phyloP scores from a whole-genome alignment of 2,113 vertebrate species.

The Rhinichthys klamathensis region DNA sequence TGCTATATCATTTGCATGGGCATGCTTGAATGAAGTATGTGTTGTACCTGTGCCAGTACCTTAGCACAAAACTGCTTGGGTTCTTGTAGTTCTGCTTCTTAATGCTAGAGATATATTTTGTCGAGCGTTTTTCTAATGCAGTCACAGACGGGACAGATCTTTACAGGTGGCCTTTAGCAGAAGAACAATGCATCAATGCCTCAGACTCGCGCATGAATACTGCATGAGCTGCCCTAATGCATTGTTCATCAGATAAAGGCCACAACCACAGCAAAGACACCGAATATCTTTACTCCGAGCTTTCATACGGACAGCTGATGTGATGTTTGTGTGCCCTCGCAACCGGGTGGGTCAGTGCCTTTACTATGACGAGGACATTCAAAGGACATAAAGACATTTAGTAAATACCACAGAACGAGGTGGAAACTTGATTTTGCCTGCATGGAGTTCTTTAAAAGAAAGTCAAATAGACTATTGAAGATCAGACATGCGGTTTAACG shows the following conservation, averaged over 20 bases:
- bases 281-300: not conserved
- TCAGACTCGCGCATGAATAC: constrained; percentile 26
- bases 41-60: not conserved
- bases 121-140: not conserved
- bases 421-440: not conserved
- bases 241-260: constrained; percentile 33
- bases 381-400: not conserved
- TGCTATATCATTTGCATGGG: not conserved
- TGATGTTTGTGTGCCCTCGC: not conserved
- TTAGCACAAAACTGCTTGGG: not conserved
- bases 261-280: not conserved
- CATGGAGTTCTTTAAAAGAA: not conserved
- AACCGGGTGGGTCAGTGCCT: not conserved
- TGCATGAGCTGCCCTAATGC: constrained; percentile 23
- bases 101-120: not conserved
- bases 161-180: constrained; percentile 33
- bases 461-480: not conserved
- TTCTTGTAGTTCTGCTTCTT: not conserved
- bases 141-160: not conserved
- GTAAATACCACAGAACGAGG: not conserved
- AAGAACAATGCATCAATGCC: constrained; percentile 24
- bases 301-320: not conserved
- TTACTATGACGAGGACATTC: not conserved
- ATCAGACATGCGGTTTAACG: not conserved
- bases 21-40: not conserved